phyloP scores from a whole-genome alignment of 2,797 vertebrate genomes.

The Ispidina picta region DNA sequence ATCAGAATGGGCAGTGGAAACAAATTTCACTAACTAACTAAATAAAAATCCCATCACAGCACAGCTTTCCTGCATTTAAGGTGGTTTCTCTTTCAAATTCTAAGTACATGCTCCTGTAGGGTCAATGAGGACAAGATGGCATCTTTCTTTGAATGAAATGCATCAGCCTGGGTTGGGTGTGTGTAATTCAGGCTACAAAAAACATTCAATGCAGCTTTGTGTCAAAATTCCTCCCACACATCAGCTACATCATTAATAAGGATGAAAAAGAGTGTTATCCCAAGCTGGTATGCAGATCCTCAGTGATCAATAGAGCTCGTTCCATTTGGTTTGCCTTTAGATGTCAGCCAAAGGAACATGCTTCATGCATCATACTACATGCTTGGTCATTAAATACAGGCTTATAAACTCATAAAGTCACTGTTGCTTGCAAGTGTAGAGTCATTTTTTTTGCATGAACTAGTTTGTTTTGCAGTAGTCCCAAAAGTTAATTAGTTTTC shows the following conservation, averaged over 20 bases:
- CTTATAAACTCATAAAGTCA: background rate
- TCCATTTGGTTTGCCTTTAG: background rate
- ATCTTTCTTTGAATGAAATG: background rate
- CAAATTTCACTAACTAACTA: background rate
- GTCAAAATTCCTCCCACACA: background rate
- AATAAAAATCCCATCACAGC: background rate
- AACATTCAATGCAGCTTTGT: background rate
- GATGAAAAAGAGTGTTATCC: background rate
- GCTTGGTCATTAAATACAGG: conserved; percentile 11
- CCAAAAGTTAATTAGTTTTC: conserved; percentile 53
- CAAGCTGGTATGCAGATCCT: background rate
- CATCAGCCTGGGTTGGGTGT: background rate
- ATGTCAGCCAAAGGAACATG: background rate
- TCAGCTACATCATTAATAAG: conserved; percentile 36
- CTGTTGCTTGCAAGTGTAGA: background rate
- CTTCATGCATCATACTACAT: background rate
- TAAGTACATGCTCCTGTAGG: background rate
- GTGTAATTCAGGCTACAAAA: background rate
- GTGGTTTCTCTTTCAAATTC: background rate
- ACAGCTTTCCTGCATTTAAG: background rate
- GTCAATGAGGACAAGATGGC: background rate
- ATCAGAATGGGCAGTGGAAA: background rate
- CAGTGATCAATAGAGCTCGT: background rate
- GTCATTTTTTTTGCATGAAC: background rate
- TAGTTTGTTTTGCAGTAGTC: conserved; percentile 31